Percentiles rank a stretch among this genome's conserved stretches.
Conservation (phyloP, 2,113 vertebrate genomes). For the Microtus montanus region DNA sequence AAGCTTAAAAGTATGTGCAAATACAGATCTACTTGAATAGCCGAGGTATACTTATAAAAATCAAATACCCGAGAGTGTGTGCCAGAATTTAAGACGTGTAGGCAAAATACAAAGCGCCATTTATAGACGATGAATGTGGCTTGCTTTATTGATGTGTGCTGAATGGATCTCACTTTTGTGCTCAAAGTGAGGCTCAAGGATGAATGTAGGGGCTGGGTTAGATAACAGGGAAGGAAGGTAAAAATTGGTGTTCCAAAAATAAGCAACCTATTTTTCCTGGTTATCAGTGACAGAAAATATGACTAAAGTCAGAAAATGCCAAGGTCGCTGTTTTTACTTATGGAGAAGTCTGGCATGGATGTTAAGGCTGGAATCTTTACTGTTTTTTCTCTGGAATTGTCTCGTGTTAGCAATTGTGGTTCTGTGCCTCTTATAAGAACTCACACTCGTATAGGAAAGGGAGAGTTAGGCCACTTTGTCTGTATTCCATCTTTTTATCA, state of each 20-base stretch:
- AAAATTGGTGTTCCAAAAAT: background rate
- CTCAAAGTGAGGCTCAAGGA: background rate
- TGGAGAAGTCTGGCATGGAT: background rate
- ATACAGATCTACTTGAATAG: conserved; percentile 1
- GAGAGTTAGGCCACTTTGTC: background rate
- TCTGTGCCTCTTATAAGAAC: background rate
- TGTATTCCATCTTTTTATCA: background rate
- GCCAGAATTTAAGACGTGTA: background rate
- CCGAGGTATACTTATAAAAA: background rate
- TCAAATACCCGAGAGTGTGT: background rate
- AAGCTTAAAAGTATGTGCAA: background rate
- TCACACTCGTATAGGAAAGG: background rate
- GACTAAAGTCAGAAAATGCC: background rate
- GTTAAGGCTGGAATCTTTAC: background rate
- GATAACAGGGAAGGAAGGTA: background rate
- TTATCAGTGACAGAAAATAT: conserved; percentile 6
- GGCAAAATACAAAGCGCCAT: background rate
- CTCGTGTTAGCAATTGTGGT: background rate
- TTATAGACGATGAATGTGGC: background rate
- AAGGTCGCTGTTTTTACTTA: background rate
- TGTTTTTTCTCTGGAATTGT: background rate
- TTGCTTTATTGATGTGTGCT: background rate
- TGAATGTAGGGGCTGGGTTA: background rate
- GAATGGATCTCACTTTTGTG: background rate
- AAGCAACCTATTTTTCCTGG: conserved; percentile 2